Evolutionary conservation across 2,113 vertebrate species (phyloP).

Genomic region (Hippopotamus amphibius): DNA sequence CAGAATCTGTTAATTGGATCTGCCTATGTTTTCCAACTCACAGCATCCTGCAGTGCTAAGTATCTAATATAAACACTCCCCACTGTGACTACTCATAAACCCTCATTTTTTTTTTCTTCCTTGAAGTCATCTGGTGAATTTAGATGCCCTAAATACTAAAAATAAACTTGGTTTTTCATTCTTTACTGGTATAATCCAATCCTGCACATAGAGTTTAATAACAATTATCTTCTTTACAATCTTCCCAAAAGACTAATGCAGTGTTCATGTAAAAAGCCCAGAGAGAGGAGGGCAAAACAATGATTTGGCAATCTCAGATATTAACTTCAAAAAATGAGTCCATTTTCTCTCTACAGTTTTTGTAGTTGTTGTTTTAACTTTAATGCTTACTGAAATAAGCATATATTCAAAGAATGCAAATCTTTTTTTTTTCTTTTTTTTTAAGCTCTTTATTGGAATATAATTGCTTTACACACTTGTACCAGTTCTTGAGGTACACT

Average conservation of each 20-base stretch:
- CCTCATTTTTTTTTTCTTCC: neutral
- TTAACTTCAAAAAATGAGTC: neutral
- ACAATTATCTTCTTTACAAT: constrained; percentile 42
- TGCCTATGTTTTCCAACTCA: constrained; percentile 49
- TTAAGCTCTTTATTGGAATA: too few species aligned
- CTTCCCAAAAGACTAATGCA: neutral
- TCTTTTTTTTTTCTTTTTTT: neutral
- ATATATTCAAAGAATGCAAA: neutral
- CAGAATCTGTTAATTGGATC: constrained; percentile 50
- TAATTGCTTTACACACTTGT: too few species aligned
- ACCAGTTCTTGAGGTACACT: too few species aligned
- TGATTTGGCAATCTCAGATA: neutral
- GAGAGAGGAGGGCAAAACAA: neutral
- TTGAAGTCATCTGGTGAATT: constrained; percentile 56
- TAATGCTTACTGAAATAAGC: neutral
- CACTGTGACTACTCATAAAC: constrained; percentile 50
- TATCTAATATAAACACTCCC: constrained; percentile 50
- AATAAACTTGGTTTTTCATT: constrained; percentile 53
- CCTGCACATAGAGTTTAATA: neutral
- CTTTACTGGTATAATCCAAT: constrained; percentile 10
- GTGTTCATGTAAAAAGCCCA: neutral
- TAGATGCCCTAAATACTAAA: constrained; percentile 35
- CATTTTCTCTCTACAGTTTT: neutral
- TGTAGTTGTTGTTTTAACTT: neutral
- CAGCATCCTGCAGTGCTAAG: neutral